Evolutionary conservation across 2,888 invertebrate species (phyloP).

Genomic region (Minunthozetes semirufus): DNA sequence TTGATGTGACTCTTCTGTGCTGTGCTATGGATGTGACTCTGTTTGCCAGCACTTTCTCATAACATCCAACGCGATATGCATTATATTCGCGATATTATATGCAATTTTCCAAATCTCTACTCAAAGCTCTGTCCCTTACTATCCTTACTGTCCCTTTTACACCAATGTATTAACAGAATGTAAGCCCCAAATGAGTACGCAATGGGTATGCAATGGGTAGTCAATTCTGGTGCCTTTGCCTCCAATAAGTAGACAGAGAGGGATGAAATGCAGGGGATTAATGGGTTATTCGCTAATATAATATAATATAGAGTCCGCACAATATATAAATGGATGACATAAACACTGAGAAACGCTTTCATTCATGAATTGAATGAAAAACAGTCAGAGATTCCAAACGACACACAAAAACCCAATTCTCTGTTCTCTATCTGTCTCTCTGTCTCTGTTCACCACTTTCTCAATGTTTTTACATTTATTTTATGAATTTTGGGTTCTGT

Average conservation of each 20-base stretch:
- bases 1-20: background rate
- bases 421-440: constrained; percentile 5
- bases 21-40: background rate
- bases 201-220: constrained; percentile 26
- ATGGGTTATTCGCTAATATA: constrained; percentile 25
- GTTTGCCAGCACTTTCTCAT: constrained; percentile 4
- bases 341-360: constrained; percentile 19
- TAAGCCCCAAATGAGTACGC: constrained; percentile 29
- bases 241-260: constrained; percentile 18
- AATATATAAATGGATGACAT: constrained; percentile 15
- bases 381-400: background rate
- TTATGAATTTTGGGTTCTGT: too few relatives aligned
- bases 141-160: background rate
- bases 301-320: constrained; percentile 6
- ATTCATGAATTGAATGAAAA: background rate
- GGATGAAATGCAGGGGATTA: constrained; percentile 24
- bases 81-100: constrained; percentile 1
- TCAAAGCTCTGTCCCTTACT: background rate
- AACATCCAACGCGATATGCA: constrained; percentile 14
- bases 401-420: background rate
- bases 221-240: constrained; percentile 2
- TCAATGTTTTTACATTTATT: background rate
- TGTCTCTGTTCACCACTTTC: background rate
- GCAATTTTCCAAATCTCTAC: constrained; percentile 21
- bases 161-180: background rate